These are phyloP conservation scores for Typhlomys cinereus DNA, from an alignment of 2,113 vertebrate genomes.

Conservation along the genomic window DNA sequence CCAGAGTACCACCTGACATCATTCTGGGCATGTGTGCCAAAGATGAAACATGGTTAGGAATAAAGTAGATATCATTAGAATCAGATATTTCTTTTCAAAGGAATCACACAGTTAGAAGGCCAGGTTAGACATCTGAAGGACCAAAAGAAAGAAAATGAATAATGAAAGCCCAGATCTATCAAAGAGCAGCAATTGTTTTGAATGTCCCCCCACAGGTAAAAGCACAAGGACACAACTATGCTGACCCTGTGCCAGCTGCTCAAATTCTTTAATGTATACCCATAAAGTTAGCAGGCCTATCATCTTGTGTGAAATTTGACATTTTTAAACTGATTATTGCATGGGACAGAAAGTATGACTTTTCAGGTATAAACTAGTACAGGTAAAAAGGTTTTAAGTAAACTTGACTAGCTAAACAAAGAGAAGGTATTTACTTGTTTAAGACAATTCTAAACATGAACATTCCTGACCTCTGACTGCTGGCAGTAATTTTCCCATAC, in stretches of 20 bases:
- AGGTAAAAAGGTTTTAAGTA: conserved; percentile 21
- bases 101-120: background rate
- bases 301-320: conserved; percentile 12
- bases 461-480: background rate
- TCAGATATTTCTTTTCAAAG: conserved; percentile 48
- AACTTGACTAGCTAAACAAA: conserved; percentile 40
- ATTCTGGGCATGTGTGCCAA: background rate
- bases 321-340: conserved; percentile 29
- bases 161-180: background rate
- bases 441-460: conserved; percentile 27
- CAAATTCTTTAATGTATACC: background rate
- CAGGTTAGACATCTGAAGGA: background rate
- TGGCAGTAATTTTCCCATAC: conserved; percentile 45
- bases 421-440: conserved; percentile 34
- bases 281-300: background rate
- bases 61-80: conserved; percentile 1
- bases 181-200: background rate
- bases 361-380: conserved; percentile 19
- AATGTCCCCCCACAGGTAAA: background rate
- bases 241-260: background rate
- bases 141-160: background rate
- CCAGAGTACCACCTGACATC: conserved; percentile 20
- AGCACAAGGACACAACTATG: background rate
- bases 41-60: background rate
- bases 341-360: conserved; percentile 37